Conservation (phyloP, 2,888 invertebrate genomes). For the Mimachlamys varia region DNA sequence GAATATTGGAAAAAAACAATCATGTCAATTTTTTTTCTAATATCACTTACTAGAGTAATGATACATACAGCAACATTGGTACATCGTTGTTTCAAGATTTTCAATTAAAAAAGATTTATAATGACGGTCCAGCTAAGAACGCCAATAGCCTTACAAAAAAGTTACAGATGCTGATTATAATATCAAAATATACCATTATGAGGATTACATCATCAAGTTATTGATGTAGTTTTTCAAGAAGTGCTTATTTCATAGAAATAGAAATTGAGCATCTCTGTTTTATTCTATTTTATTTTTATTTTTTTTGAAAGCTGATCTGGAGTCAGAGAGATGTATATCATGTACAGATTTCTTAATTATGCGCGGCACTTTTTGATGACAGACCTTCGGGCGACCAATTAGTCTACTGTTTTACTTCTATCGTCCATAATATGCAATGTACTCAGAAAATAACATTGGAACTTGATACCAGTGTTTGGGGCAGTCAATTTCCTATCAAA, state of each 20-base stretch:
- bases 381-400: constrained; percentile 1
- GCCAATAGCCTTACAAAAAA: too few species aligned
- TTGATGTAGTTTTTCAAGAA: background rate
- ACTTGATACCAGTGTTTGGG: background rate
- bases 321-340: background rate
- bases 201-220: too few species aligned
- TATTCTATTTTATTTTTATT: background rate
- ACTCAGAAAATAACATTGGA: background rate
- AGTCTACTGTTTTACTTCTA: background rate
- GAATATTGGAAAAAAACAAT: too few species aligned
- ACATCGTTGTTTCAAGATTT: too few species aligned
- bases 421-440: background rate
- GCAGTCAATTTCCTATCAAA: background rate
- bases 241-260: background rate
- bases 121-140: too few species aligned
- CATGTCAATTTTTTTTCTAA: too few species aligned
- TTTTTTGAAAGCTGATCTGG: background rate
- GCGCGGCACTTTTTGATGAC: background rate
- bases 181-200: too few species aligned
- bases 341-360: background rate
- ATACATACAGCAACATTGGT: too few species aligned
- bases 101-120: too few species aligned
- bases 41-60: too few species aligned
- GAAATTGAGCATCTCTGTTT: background rate
- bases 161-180: too few species aligned